Conservation (phyloP, 1,140 invertebrate species). For the Drosophila kurseongensis region DNA sequence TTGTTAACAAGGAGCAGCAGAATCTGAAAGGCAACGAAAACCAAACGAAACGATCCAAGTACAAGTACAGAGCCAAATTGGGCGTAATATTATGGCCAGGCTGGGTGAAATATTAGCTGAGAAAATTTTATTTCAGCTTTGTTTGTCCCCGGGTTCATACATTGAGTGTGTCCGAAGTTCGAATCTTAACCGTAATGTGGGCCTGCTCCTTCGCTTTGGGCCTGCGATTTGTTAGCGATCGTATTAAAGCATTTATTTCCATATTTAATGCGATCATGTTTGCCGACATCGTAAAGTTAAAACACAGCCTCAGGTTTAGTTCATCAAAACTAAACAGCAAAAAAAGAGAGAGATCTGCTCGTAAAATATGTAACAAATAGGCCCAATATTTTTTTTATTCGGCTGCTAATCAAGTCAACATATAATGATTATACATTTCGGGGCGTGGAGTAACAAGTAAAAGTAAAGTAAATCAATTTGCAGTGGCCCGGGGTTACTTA, state of each 20-base stretch:
- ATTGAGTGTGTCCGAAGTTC: constrained; percentile 8
- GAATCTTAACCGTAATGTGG: background rate
- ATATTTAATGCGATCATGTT: constrained; percentile 35
- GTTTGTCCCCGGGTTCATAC: constrained; percentile 27
- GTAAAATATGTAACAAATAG: constrained; percentile 34
- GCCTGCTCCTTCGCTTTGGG: constrained; percentile 2
- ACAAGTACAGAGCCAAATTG: constrained; percentile 70
- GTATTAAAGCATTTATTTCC: constrained; percentile 35
- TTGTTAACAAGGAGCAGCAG: constrained; percentile 75
- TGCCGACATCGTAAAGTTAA: constrained; percentile 6
- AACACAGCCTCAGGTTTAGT: background rate
- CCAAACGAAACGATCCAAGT: constrained; percentile 43
- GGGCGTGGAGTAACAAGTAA: constrained; percentile 5
- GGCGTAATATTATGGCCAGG: constrained; percentile 75
- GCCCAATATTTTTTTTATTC: constrained; percentile 23
- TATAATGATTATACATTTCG: constrained; percentile 5
- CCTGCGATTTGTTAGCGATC: constrained; percentile 17
- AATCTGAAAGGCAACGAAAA: constrained; percentile 45
- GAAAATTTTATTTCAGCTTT: constrained; percentile 77
- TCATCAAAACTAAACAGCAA: background rate
- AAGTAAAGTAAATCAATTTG: constrained; percentile 35
- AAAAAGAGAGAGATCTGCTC: constrained; percentile 5
- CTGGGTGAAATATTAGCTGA: constrained; percentile 79
- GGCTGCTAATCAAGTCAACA: constrained; percentile 30
- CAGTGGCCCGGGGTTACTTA: constrained; percentile 1